Evolutionary conservation across 2,797 vertebrate genomes (phyloP), one percentile per base, ranked within the genome.

Genomic region (Thamnophis elegans): DNA sequence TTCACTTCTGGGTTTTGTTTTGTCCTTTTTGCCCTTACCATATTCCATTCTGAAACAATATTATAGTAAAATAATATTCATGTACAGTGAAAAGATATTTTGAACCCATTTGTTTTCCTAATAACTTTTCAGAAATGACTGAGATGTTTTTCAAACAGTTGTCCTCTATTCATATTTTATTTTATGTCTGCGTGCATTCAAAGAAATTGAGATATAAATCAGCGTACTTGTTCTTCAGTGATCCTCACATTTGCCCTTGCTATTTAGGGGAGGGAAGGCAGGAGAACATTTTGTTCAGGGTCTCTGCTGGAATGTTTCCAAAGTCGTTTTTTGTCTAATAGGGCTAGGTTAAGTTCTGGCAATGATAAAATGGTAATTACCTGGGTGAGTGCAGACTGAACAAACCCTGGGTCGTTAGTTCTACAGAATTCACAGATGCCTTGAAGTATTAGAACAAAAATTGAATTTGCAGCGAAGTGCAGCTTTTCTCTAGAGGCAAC

Each of bases 401-500:
- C n/a, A 91, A 94, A 93, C 42, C 65, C 90, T 78, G 47, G 59
- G 88, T 56, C 68, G 56, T 90, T 87, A 51, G 22, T 60, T 59
- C 85, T 59, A 20, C 65, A 91, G 92, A 94, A 90, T 88, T 89
- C 68, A 90, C 36, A 91, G 85, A 86, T 65, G 92, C 89, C 58
- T 47, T 92, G 89, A 90, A 95, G 92, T 91, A 92, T 58, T 54
- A 36, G 86, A 9, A 54, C 1, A 55, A 73, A 93, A 94, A 90
- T n/a, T 78, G 87, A 92, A 94, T 91, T 94, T 90, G 87, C 82
- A 94, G 85, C 42, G 36, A 92, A 88, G 26, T 94, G n/a, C 87
- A 62, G 88, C 51, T 92, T 94, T 90, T 92, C 26, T 91, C 62
- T 89, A 89, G 91, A 93, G 56, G 86, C 92, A 90, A 89, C 36